These are phyloP conservation scores for Aphyosemion australe DNA, from an alignment of 2,113 vertebrate species.

Conservation along the genomic window DNA sequence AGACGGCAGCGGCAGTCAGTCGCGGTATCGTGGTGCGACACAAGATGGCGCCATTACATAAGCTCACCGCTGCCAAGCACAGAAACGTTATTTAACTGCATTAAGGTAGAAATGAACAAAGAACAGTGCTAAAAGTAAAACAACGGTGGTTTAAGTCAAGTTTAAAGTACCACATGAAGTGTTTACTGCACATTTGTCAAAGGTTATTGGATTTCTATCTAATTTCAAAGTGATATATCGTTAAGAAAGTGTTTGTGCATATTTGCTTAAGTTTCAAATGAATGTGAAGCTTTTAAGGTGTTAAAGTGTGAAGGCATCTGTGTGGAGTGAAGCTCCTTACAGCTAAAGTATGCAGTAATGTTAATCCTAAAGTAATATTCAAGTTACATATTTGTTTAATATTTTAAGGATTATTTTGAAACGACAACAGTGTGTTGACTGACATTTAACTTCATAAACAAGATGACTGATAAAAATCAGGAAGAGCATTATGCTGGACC, in stretches of 20 bases:
- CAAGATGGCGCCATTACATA: neutral
- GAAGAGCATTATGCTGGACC: neutral
- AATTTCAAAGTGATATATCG: conserved; percentile 4
- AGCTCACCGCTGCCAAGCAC: neutral
- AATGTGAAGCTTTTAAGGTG: neutral
- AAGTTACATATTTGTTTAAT: neutral
- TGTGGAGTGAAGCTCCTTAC: neutral
- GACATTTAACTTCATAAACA: neutral
- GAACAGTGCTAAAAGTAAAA: neutral
- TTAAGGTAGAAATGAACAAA: neutral
- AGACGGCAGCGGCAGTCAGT: neutral
- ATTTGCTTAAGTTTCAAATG: neutral
- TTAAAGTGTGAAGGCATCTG: neutral
- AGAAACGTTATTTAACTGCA: neutral
- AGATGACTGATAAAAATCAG: neutral
- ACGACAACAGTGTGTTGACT: neutral
- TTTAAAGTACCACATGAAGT: too few relatives aligned
- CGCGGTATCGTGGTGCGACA: neutral
- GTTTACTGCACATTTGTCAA: too few relatives aligned
- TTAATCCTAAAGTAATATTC: too few relatives aligned
- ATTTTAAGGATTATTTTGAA: neutral
- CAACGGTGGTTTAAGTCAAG: neutral
- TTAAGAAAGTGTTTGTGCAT: neutral
- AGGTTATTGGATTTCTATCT: neutral
- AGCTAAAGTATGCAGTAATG: neutral